Evolutionary conservation across 53 echinoderm and acorn worm species (phyloP).

Genomic region (Temnopleurus reevesii): DNA sequence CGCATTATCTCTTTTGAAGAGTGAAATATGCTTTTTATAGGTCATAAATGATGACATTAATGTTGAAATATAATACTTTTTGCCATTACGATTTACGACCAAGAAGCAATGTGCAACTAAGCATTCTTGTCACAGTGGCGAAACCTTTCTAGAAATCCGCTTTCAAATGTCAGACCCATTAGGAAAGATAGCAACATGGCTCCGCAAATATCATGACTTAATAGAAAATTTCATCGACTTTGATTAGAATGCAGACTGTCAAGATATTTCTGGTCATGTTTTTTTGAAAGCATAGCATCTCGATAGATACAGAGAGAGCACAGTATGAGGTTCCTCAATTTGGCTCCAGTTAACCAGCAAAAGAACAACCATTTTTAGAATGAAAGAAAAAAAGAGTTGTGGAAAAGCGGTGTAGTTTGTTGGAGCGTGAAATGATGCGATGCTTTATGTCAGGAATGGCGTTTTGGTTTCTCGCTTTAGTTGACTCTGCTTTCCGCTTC

Average conservation of each 20-base stretch:
- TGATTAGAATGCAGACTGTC: background rate
- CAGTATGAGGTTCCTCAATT: background rate
- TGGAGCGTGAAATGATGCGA: conserved; percentile 8
- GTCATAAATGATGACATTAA: background rate
- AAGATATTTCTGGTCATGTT: background rate
- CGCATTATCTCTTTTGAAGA: no score
- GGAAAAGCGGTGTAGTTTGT: background rate
- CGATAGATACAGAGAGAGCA: background rate
- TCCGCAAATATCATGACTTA: conserved; percentile 19
- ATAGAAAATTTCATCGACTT: conserved; percentile 42
- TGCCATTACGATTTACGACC: background rate
- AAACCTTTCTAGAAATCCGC: background rate
- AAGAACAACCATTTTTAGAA: no score
- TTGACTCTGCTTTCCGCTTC: background rate
- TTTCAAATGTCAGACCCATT: conserved; percentile 34
- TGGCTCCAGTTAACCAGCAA: background rate
- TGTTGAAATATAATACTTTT: background rate
- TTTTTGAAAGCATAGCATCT: background rate
- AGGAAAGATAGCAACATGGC: conserved; percentile 15
- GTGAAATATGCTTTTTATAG: no score
- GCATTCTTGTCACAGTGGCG: background rate
- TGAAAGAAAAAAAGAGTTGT: background rate
- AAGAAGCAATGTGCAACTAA: background rate
- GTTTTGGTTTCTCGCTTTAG: conserved; percentile 32
- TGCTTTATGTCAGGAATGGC: background rate